Evolutionary conservation across 2,797 vertebrate species (phyloP), one percentile per base, ranked within the genome.

Genomic region (Poecilia velifera): DNA sequence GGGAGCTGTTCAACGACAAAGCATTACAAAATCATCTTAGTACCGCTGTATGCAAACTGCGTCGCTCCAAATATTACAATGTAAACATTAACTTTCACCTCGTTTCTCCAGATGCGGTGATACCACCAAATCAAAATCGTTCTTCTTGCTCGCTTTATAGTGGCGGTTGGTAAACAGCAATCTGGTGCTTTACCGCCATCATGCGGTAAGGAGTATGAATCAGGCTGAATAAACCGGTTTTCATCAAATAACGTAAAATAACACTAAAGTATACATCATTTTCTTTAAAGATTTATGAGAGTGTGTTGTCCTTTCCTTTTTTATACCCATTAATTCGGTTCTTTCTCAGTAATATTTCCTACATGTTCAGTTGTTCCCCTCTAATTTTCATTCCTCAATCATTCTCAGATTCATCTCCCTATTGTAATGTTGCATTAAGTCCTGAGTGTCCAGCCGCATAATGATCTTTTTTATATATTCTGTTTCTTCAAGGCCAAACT

Each of bases 71-170:
- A 72, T 36, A 64, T 80, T 31, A 20, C 77, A 41, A 31, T 77
- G 73, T 31, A 20, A 45, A 82, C 62, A 86, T 72, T 77, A 82
- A 88, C 75, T 86, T 82, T 84, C 79, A 76, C 66, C 83, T 82
- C 74, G 36, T 28, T 73, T 73, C 79, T 77, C 71, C n/a, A 73
- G 78, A 71, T 39, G 1, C 39, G 31, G 31, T 31, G 31, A 31
- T 31, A 31, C 79, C 34, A 46, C 79, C 87, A 84, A 46, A 20
- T 0, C 0, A 0, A 1, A 39, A 76, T 90, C 85, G 90, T 93
- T 91, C 9, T 71, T 41, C 13, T 71, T 70, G n/a, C 68, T 45
- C 28, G 12, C 5, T n/a, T 45, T 46, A 28, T n/a, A 6, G 39
- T n/a, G 6, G 6, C 41, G 43, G n/a, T 16, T 72, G 13, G 25